Percentiles rank a stretch among this genome's conserved stretches.
Evolutionary conservation across 1,140 invertebrate species (phyloP).

Genomic region (Brachystomella parvula): DNA sequence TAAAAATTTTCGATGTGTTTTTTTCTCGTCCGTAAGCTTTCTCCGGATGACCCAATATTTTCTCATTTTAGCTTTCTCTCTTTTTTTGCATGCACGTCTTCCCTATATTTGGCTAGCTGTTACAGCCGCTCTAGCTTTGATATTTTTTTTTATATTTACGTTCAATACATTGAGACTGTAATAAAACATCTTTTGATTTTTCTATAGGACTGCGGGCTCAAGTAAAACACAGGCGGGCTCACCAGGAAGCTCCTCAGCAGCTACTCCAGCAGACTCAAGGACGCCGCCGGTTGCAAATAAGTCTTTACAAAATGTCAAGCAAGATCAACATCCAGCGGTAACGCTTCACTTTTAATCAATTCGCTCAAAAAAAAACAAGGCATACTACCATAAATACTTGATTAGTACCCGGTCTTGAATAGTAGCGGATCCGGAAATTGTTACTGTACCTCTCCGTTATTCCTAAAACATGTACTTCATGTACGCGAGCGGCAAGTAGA

Average conservation of each 20-base stretch:
- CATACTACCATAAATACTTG: too few species aligned
- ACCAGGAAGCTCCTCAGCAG: conserved; percentile 41
- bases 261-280: conserved; percentile 48
- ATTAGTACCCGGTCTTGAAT: background rate
- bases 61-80: conserved; percentile 5
- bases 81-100: too few species aligned
- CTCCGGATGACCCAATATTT: too few species aligned
- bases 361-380: background rate
- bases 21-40: too few species aligned
- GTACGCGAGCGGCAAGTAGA: too few species aligned
- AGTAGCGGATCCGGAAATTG: background rate
- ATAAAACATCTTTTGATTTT: background rate
- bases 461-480: too few species aligned
- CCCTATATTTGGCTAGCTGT: too few species aligned
- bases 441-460: background rate
- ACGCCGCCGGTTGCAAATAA: conserved; percentile 64
- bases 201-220: conserved; percentile 32
- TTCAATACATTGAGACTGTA: too few species aligned
- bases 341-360: conserved; percentile 40
- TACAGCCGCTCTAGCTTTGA: too few species aligned
- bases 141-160: too few species aligned
- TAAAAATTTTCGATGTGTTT: too few species aligned
- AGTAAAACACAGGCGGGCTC: conserved; percentile 33
- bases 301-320: conserved; percentile 66
- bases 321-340: conserved; percentile 63